phyloP scores from a whole-genome alignment of 2,888 invertebrate species.

The Folsomia manolachei region DNA sequence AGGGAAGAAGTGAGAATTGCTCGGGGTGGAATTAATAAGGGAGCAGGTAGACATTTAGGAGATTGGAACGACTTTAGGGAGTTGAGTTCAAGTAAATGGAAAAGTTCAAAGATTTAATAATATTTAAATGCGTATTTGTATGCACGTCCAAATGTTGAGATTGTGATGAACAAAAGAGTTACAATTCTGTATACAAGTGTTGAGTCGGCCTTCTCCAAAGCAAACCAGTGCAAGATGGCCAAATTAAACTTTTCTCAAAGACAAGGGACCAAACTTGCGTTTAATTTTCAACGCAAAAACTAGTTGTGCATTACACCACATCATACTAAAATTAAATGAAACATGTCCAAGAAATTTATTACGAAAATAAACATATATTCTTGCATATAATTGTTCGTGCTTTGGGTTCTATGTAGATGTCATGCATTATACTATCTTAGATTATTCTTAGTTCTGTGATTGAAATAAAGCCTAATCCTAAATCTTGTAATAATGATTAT shows the following conservation, averaged over 20 bases:
- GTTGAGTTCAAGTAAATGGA: constrained; percentile 17
- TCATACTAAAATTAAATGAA: constrained; percentile 19
- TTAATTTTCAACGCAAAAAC: constrained; percentile 1
- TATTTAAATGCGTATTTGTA: constrained; percentile 22
- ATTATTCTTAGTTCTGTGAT: too few relatives aligned
- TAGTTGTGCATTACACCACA: too few relatives aligned
- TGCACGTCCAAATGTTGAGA: constrained; percentile 20
- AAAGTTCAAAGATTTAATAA: constrained; percentile 18
- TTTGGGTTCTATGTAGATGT: too few relatives aligned
- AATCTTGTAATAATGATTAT: too few relatives aligned
- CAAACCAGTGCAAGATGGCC: constrained; percentile 28
- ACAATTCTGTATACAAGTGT: too few relatives aligned
- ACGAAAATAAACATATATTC: constrained; percentile 15
- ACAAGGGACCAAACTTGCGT: not conserved
- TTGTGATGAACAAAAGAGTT: constrained; percentile 26
- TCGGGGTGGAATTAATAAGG: constrained; percentile 14
- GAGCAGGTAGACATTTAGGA: not conserved
- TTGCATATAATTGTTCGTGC: constrained; percentile 18
- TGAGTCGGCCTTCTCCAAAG: constrained; percentile 36
- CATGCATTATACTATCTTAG: too few relatives aligned
- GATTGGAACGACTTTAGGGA: not conserved
- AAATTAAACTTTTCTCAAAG: constrained; percentile 29
- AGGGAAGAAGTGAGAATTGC: constrained; percentile 6
- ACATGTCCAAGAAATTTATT: constrained; percentile 20
- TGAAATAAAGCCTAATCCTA: too few relatives aligned